A percentile compares a stretch with the other conserved stretches of the same genome.
These are phyloP conservation scores for Eidolon helvum DNA, from an alignment of 2,113 vertebrate genomes.

Conservation along the genomic window DNA sequence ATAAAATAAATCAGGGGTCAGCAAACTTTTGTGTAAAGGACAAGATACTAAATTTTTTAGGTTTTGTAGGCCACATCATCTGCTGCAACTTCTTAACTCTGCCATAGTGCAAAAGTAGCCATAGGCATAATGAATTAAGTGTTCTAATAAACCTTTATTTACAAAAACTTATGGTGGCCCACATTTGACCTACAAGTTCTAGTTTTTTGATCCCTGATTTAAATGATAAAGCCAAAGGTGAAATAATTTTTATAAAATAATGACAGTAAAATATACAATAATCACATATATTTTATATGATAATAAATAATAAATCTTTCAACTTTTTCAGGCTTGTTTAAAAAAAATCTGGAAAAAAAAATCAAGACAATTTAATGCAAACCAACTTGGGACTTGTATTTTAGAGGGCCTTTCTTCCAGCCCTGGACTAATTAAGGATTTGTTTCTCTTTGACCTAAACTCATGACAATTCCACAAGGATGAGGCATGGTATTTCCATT, in stretches of 20 bases:
- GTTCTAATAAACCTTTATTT: slow-evolving; percentile 8
- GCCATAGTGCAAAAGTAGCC: not conserved
- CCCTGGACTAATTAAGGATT: slow-evolving; percentile 62
- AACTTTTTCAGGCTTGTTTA: not conserved
- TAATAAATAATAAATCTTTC: not conserved
- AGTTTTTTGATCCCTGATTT: not conserved
- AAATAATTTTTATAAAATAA: not conserved
- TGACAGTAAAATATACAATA: not conserved
- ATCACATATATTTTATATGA: not conserved
- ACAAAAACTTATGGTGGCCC: not conserved
- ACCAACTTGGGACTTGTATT: not conserved
- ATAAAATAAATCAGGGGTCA: not conserved
- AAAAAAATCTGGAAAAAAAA: slow-evolving; percentile 29
- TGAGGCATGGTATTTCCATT: slow-evolving; percentile 16
- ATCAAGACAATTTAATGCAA: slow-evolving; percentile 15
- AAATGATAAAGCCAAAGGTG: not conserved
- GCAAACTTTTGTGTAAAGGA: not conserved
- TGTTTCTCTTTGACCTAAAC: slow-evolving; percentile 65
- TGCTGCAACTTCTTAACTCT: not conserved
- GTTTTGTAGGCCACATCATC: not conserved
- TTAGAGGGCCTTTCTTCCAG: slow-evolving; percentile 33
- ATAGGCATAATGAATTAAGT: not conserved
- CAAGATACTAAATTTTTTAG: not conserved
- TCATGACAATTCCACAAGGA: slow-evolving; percentile 16
- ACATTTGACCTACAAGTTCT: not conserved